Base-by-base conservation (phyloP, 2,797 vertebrate genomes). In the Spatula versicolor region DNA sequence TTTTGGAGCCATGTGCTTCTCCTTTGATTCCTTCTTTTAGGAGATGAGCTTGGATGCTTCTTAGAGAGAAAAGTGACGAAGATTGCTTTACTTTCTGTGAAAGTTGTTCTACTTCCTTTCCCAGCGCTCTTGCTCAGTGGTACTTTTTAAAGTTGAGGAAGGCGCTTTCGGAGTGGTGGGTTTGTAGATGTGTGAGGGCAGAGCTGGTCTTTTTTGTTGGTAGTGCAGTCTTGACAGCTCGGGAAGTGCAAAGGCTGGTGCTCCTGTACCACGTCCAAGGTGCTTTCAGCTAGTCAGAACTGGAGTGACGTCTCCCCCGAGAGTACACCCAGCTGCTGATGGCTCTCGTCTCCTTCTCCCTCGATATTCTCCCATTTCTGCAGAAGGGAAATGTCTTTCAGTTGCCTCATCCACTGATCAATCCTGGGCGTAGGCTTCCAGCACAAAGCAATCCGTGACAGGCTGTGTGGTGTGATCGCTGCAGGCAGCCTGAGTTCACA, bases 401-500 rank as follows among this genome's bases (percentile, higher is more conserved):
- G 94, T 96, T 86, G 92, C 95, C 86, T 86, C 77, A 88, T 81
- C 73, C 60, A 48, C 26, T 4, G 73, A 95, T 97, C 95, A 82
- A 88, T 94, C 95, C 37, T 11, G 74, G 89, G 81, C 43, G 71
- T 80, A 91, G 72, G 60, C 96, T 97, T 91, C 88, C 83, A 88
- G 84, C 73, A 88, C 84, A 86, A 96, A 95, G 93, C 41, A 37
- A 83, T 92, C 90, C 83, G 59, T 95, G 89, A 91, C 94, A 97
- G 72, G 68, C 66, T 85, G 86, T 84, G 76, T 4, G 1, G 82
- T 62, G 50, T 16, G 6, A 95, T 95, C 93, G 68, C 96, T 1
- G 16, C 96, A 96, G 96, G 96, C 82, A 92, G 88, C 89, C 92
- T 81, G 83, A 91, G 79, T 95, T 93, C 93, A 77, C 80, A 60